Evolutionary conservation across 2,888 invertebrate genomes (phyloP).

Genomic region (Cataglyphis altisquamis): DNA sequence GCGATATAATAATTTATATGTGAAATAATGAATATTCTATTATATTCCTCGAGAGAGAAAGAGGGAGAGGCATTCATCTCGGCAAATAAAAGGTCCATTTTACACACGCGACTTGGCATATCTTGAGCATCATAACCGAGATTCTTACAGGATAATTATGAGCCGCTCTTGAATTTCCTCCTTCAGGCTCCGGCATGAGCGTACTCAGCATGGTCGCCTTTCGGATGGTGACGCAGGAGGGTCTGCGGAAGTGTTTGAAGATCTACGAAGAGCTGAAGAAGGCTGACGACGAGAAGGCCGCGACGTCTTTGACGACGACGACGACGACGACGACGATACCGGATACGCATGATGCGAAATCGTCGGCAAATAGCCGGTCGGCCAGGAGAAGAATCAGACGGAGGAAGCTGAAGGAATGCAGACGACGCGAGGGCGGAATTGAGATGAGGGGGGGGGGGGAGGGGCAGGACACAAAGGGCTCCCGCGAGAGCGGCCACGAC

Average conservation of each 20-base stretch:
- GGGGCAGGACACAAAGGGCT: constrained; percentile 35
- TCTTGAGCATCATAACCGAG: constrained; percentile 12
- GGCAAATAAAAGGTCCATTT: constrained; percentile 6
- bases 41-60: neutral
- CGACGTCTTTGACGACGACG: neutral
- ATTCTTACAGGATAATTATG: constrained; percentile 25
- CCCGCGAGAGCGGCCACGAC: constrained; percentile 77
- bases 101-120: constrained; percentile 14
- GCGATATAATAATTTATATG: neutral
- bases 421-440: constrained; percentile 9
- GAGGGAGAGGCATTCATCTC: neutral
- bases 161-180: constrained; percentile 39
- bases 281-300: neutral
- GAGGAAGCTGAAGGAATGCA: constrained; percentile 75
- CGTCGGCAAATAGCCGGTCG: constrained; percentile 70
- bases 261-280: constrained; percentile 81
- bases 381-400: constrained; percentile 78
- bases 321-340: neutral
- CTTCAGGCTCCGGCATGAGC: constrained; percentile 92
- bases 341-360: neutral
- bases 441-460: neutral
- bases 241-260: constrained; percentile 86
- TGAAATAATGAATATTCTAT: neutral
- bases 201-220: constrained; percentile 92
- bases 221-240: constrained; percentile 92